A percentile compares a stretch with the other conserved stretches of the same genome.
These are phyloP conservation scores for Uloborus diversus DNA, from an alignment of 1,140 invertebrate species.

Conservation along the genomic window DNA sequence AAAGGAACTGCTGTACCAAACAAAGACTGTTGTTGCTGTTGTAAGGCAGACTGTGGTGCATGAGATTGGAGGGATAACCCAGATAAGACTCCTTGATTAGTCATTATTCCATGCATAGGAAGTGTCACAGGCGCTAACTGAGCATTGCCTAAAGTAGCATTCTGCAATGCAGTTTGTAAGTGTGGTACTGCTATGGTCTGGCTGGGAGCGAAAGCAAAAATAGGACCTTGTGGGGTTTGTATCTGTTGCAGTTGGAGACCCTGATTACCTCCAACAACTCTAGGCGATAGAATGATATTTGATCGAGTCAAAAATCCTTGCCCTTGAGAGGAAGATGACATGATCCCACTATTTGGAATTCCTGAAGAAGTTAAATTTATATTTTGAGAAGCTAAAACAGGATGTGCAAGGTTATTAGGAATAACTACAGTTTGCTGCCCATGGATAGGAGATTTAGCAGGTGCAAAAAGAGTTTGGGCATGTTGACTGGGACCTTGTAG, in stretches of 20 bases:
- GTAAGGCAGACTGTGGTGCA: constrained; percentile 51
- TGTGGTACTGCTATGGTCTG: constrained; percentile 50
- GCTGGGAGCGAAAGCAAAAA: constrained; percentile 65
- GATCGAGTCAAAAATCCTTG: constrained; percentile 35
- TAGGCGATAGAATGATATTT: constrained; percentile 54
- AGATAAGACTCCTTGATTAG: constrained; percentile 50
- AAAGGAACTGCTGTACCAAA: constrained; percentile 53
- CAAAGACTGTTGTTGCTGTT: constrained; percentile 37
- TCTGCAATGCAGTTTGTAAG: constrained; percentile 27
- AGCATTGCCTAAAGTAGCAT: constrained; percentile 19
- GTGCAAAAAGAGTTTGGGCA: constrained; percentile 42
- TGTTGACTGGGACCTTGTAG: constrained; percentile 57
- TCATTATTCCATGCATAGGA: constrained; percentile 45
- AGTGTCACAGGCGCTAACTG: constrained; percentile 35
- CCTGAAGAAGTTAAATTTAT: constrained; percentile 36
- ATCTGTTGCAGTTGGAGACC: constrained; percentile 66
- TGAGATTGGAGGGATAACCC: constrained; percentile 51
- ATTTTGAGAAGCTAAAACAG: constrained; percentile 28
- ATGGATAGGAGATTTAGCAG: constrained; percentile 32
- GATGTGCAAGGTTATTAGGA: constrained; percentile 33
- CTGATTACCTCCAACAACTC: constrained; percentile 58
- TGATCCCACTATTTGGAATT: constrained; percentile 33
- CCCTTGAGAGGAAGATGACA: constrained; percentile 25
- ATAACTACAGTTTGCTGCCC: constrained; percentile 59
- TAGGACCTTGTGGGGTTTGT: constrained; percentile 68